A percentile compares a stretch with the other conserved stretches of the same genome.
phyloP scores from a whole-genome alignment of 2,797 vertebrate genomes.

The Telmatherina bonti region DNA sequence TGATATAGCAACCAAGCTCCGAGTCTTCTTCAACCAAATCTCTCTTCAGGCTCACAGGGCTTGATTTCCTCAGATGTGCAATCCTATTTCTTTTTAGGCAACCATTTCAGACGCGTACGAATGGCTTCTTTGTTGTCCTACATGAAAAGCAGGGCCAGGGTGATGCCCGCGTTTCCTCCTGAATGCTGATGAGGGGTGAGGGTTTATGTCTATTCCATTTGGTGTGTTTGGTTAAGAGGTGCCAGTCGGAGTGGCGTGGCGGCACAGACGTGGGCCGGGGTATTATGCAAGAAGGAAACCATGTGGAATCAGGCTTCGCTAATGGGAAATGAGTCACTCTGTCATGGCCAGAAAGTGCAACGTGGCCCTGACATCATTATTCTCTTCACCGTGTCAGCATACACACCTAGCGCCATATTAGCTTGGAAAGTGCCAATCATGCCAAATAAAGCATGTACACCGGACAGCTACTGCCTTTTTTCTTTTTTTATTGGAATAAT shows the following conservation, averaged over 20 bases:
- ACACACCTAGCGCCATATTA: conserved; percentile 41
- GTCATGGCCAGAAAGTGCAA: conserved; percentile 55
- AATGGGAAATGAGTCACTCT: conserved; percentile 75
- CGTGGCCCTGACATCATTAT: conserved; percentile 57
- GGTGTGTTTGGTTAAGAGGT: conserved; percentile 70
- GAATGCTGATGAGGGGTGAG: conserved; percentile 75
- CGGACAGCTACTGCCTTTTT: conserved; percentile 64
- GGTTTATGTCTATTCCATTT: conserved; percentile 64
- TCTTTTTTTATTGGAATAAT: conserved; percentile 75
- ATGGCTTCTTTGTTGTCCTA: conserved; percentile 72
- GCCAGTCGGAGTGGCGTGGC: conserved; percentile 70
- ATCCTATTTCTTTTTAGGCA: conserved; percentile 60
- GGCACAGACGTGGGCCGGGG: conserved; percentile 63
- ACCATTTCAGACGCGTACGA: conserved; percentile 69
- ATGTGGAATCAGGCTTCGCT: conserved; percentile 71
- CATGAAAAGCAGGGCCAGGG: conserved; percentile 64
- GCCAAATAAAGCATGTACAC: conserved; percentile 65
- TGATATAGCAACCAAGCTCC: conserved; percentile 12
- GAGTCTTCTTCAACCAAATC: conserved; percentile 26
- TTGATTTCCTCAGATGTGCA: conserved; percentile 52
- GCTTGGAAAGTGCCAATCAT: conserved; percentile 57
- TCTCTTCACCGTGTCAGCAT: conserved; percentile 30
- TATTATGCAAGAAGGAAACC: conserved; percentile 67
- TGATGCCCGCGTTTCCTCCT: conserved; percentile 45
- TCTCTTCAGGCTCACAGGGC: conserved; percentile 33